Evolutionary conservation across 2,797 vertebrate genomes (phyloP).

Genomic region (Sebastes baramenuke): DNA sequence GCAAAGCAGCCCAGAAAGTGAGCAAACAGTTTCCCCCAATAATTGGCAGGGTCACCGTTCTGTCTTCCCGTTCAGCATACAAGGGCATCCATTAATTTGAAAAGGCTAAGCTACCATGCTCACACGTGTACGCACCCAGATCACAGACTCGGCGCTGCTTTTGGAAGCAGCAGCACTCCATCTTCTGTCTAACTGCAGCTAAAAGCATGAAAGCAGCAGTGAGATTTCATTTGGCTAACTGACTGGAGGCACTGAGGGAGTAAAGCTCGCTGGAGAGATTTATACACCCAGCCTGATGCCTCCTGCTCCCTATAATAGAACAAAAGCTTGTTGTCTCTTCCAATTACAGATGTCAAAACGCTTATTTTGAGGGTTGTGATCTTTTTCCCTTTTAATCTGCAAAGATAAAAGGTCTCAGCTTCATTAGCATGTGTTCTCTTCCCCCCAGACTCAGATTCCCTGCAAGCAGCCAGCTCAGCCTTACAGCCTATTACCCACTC

Average conservation of each 20-base stretch:
- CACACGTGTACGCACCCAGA: conserved; percentile 60
- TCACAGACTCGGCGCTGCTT: conserved; percentile 59
- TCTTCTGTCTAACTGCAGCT: conserved; percentile 78
- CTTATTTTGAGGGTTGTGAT: conserved; percentile 88
- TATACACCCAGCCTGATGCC: conserved; percentile 73
- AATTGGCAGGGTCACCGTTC: conserved; percentile 62
- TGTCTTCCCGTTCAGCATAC: conserved; percentile 58
- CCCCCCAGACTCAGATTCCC: conserved; percentile 78
- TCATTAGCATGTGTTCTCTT: conserved; percentile 86
- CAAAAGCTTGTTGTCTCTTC: conserved; percentile 87
- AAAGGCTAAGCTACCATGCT: conserved; percentile 64
- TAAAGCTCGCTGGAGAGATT: conserved; percentile 74
- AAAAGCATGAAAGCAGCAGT: conserved; percentile 81
- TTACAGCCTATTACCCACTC: conserved; percentile 89
- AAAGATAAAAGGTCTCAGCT: conserved; percentile 87
- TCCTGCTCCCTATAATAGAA: conserved; percentile 77
- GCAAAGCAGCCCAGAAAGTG: conserved; percentile 13
- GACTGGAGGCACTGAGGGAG: conserved; percentile 80
- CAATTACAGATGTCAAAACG: conserved; percentile 88
- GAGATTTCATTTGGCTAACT: conserved; percentile 84
- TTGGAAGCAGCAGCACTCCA: conserved; percentile 77
- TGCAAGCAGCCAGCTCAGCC: conserved; percentile 81
- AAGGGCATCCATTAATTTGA: conserved; percentile 71
- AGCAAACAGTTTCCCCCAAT: conserved; percentile 37
- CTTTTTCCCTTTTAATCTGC: conserved; percentile 91